Evolutionary conservation across 1,140 invertebrate genomes (phyloP).

Genomic region (Trachymyrmex cornetzi): DNA sequence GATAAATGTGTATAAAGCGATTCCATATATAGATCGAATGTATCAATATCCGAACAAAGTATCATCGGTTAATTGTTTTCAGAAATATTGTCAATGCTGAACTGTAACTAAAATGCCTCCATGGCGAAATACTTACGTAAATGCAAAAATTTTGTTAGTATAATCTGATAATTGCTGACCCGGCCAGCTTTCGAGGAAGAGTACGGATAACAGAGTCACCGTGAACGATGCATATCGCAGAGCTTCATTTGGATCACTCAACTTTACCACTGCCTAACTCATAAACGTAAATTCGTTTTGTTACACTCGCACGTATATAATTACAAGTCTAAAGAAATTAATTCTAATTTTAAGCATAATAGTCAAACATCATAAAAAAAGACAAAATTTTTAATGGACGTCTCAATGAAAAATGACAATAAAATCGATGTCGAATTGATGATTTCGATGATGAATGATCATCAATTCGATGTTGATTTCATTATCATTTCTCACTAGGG

Average conservation of each 20-base stretch:
- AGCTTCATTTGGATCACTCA: constrained; percentile 51
- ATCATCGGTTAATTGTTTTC: background rate
- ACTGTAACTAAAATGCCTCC: background rate
- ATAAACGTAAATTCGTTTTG: constrained; percentile 16
- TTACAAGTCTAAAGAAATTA: background rate
- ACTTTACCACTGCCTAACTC: constrained; percentile 72
- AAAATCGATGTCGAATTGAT: too few relatives aligned
- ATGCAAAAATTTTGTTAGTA: constrained; percentile 66
- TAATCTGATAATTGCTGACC: constrained; percentile 71
- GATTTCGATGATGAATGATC: too few relatives aligned
- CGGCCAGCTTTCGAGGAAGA: constrained; percentile 74
- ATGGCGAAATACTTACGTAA: constrained; percentile 61
- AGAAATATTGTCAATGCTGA: background rate
- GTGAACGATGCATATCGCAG: constrained; percentile 71
- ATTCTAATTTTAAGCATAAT: background rate
- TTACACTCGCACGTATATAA: background rate
- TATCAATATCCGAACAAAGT: background rate
- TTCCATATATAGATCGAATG: background rate
- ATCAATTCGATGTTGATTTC: too few relatives aligned
- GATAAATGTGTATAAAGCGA: background rate
- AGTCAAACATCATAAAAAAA: background rate
- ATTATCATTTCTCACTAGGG: too few relatives aligned
- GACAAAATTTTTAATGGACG: background rate
- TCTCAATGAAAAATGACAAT: too few relatives aligned
- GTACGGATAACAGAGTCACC: constrained; percentile 62